Conservation (phyloP, 2,113 vertebrate species). For the Stercorarius parasiticus region DNA sequence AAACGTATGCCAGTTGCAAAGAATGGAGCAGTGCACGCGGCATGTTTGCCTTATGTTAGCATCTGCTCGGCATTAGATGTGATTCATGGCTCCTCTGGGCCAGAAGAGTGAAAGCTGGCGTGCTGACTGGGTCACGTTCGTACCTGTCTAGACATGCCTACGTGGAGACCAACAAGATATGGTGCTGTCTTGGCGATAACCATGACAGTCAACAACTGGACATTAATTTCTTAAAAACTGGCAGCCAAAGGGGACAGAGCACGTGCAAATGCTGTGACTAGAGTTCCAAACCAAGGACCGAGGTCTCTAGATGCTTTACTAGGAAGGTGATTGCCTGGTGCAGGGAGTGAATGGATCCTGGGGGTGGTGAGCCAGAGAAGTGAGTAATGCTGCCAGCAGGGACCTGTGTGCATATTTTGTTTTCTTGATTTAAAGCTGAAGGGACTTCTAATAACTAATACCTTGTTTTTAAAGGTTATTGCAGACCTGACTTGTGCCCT, state of each 20-base stretch:
- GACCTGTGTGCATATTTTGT: neutral
- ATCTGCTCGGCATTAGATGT: neutral
- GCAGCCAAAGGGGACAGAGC: neutral
- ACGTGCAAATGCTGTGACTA: fast-evolving
- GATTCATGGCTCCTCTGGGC: neutral
- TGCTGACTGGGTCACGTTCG: fast-evolving
- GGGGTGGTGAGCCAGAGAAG: neutral
- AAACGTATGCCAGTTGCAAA: fast-evolving
- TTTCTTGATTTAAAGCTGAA: neutral
- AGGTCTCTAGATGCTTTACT: neutral
- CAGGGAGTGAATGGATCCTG: neutral
- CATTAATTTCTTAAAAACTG: neutral
- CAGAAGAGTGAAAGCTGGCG: fast-evolving
- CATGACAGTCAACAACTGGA: neutral
- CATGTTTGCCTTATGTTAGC: neutral
- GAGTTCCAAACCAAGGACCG: neutral
- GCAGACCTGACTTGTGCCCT: neutral
- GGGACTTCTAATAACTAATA: neutral
- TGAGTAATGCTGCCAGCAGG: neutral
- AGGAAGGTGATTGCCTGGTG: neutral
- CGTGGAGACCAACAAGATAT: neutral
- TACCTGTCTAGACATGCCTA: fast-evolving
- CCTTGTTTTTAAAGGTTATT: neutral
- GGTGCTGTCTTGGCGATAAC: neutral
- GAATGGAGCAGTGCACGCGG: neutral